Evolutionary conservation across 2,113 vertebrate genomes (phyloP).

Genomic region (Xyrauchen texanus): DNA sequence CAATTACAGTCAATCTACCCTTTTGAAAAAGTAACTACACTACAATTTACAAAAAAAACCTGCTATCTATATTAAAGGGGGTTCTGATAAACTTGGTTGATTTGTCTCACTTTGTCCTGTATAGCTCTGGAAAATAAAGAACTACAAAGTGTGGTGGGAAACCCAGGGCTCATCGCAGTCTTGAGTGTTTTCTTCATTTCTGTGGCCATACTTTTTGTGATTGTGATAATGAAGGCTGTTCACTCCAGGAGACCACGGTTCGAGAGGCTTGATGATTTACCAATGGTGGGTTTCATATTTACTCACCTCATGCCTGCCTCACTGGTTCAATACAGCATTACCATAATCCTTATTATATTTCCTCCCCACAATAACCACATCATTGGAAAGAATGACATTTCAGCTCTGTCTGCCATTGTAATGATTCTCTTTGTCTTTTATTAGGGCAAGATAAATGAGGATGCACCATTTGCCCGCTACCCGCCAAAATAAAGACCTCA

Average conservation of each 20-base stretch:
- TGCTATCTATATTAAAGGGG: too few species aligned
- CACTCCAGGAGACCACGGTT: constrained; percentile 24
- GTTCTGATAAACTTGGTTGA: too few species aligned
- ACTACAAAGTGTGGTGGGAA: background rate
- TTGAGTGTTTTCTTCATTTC: constrained; percentile 45
- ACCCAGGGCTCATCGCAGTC: constrained; percentile 43
- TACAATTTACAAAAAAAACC: too few species aligned
- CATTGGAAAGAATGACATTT: too few species aligned
- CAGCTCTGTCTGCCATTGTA: too few species aligned
- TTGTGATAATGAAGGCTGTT: constrained; percentile 36
- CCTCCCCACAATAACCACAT: too few species aligned
- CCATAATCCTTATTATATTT: background rate
- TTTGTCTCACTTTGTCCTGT: background rate
- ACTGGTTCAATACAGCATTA: background rate
- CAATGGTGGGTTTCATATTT: constrained; percentile 40
- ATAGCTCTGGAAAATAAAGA: constrained; percentile 1
- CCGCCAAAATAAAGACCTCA: constrained; percentile 34
- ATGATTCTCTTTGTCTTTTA: background rate
- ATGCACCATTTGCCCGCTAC: constrained; percentile 44
- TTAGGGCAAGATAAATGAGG: constrained; percentile 44
- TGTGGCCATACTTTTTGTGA: constrained; percentile 29
- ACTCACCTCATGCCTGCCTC: too few species aligned
- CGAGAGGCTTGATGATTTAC: constrained; percentile 48
- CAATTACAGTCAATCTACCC: too few species aligned
- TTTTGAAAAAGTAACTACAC: too few species aligned